Evolutionary conservation across 2,888 invertebrate species (phyloP).

Genomic region (Oxystoma pomonae): DNA sequence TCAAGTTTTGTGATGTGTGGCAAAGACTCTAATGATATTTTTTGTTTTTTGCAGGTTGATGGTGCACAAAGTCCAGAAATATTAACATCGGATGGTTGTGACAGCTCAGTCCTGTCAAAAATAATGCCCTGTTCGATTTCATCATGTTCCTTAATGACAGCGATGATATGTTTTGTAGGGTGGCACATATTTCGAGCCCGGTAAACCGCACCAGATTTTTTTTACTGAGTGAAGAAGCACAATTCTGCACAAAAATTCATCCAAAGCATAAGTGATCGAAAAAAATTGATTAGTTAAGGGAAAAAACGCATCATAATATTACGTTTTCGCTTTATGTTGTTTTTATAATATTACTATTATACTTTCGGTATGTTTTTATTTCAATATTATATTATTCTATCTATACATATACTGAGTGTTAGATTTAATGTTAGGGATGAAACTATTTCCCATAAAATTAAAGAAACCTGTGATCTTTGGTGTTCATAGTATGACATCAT

Average conservation of each 20-base stretch:
- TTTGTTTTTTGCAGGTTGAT: constrained; percentile 24
- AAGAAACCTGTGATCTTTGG: constrained; percentile 24
- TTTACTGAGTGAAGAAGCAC: constrained; percentile 8
- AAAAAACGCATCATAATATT: constrained; percentile 29
- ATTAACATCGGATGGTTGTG: constrained; percentile 7
- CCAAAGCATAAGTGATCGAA: constrained; percentile 45
- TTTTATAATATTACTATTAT: constrained; percentile 32
- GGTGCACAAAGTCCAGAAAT: constrained; percentile 13
- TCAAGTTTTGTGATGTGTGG: neutral
- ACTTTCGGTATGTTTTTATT: constrained; percentile 44
- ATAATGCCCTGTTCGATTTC: constrained; percentile 47
- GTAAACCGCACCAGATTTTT: constrained; percentile 43
- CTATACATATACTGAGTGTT: constrained; percentile 37
- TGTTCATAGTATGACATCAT: constrained; percentile 13
- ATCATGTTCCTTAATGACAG: constrained; percentile 49
- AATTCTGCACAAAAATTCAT: constrained; percentile 34
- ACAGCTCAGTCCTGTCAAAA: constrained; percentile 53
- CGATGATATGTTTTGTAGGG: constrained; percentile 59
- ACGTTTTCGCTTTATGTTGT: constrained; percentile 35
- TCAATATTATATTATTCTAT: constrained; percentile 32
- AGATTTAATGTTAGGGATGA: constrained; percentile 32
- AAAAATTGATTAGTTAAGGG: constrained; percentile 20
- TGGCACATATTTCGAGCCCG: constrained; percentile 56
- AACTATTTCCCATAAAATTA: constrained; percentile 26
- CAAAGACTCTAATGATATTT: neutral